Conservation (phyloP, 2,888 invertebrate genomes). For the Chrysolina americana region DNA sequence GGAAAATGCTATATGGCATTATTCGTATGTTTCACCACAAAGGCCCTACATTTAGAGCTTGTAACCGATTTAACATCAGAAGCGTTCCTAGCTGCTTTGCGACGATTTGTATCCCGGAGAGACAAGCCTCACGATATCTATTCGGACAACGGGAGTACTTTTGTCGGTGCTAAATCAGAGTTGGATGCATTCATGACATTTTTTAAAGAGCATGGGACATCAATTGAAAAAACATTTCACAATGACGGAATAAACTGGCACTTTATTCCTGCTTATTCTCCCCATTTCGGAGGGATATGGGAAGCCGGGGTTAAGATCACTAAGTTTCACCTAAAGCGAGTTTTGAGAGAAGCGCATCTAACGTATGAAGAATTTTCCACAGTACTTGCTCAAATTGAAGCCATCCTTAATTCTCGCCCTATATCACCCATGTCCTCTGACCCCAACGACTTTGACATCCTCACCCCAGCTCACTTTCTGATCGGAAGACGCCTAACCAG, state of each 20-base stretch:
- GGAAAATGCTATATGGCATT: conserved; percentile 42
- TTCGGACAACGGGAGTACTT: too few relatives aligned
- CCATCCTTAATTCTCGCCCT: conserved; percentile 57
- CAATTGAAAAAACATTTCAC: background rate
- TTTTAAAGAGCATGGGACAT: too few relatives aligned
- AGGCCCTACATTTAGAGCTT: too few relatives aligned
- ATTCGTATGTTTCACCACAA: conserved; percentile 38
- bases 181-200: too few relatives aligned
- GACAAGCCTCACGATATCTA: conserved; percentile 48
- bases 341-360: conserved; percentile 49
- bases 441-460: background rate
- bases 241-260: conserved; percentile 39
- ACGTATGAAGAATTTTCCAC: conserved; percentile 56
- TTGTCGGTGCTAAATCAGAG: too few relatives aligned
- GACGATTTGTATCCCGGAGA: conserved; percentile 38
- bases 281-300: conserved; percentile 50
- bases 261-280: conserved; percentile 44
- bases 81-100: conserved; percentile 44
- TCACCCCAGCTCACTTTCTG: background rate
- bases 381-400: conserved; percentile 52
- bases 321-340: conserved; percentile 37
- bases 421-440: conserved; percentile 22
- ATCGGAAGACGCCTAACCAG: background rate
- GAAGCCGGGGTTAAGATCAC: conserved; percentile 5
- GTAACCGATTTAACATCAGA: too few relatives aligned